These are phyloP conservation scores for Drosophila leontia DNA, from an alignment of 1,140 invertebrate genomes.

Conservation along the genomic window DNA sequence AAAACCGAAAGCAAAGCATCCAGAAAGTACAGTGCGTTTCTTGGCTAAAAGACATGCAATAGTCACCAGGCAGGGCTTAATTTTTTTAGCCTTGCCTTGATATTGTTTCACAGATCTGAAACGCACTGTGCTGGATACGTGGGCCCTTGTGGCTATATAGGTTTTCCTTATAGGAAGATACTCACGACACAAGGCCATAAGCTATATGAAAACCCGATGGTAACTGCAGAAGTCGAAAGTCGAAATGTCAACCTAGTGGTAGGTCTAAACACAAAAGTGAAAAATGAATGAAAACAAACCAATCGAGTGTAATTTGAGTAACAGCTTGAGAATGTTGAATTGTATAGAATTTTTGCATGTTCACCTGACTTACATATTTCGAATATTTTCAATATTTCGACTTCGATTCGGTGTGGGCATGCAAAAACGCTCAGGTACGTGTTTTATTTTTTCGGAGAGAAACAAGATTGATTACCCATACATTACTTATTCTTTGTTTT, in stretches of 20 bases:
- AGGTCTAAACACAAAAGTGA: conserved; percentile 51
- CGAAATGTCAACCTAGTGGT: conserved; percentile 70
- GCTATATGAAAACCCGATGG: conserved; percentile 11
- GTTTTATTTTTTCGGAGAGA: conserved; percentile 86
- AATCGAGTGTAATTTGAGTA: conserved; percentile 76
- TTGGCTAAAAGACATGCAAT: background rate
- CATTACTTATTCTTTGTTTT: conserved; percentile 83
- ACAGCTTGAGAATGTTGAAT: conserved; percentile 83
- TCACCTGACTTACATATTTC: conserved; percentile 14
- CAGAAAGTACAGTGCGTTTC: conserved; percentile 26
- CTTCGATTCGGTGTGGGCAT: conserved; percentile 24
- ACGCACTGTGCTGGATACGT: conserved; percentile 7
- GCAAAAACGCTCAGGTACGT: conserved; percentile 85
- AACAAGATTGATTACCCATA: conserved; percentile 87
- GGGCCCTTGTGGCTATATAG: background rate
- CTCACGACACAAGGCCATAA: background rate
- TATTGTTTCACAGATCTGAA: conserved; percentile 1
- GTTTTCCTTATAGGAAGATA: background rate
- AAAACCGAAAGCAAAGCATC: conserved; percentile 24
- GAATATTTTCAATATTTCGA: conserved; percentile 12
- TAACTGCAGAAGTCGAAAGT: conserved; percentile 59
- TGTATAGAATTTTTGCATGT: conserved; percentile 79
- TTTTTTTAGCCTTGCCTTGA: conserved; percentile 2
- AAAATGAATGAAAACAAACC: conserved; percentile 61
- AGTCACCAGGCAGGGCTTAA: background rate